Evolutionary conservation across 2,888 invertebrate genomes (phyloP).

Genomic region (Branchellion lobata): DNA sequence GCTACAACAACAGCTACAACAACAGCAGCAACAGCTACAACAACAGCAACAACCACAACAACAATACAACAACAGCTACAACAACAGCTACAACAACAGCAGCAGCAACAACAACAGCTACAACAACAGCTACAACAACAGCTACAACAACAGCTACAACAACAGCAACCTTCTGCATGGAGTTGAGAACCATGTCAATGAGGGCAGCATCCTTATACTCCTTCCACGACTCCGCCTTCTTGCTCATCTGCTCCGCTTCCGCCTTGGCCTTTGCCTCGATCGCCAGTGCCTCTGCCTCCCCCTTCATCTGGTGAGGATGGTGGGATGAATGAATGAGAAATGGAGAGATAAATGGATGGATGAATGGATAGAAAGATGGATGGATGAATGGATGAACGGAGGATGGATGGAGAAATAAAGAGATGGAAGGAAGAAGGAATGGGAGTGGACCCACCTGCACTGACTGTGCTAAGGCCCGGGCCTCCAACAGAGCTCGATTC

Average conservation of each 20-base stretch:
- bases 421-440: not conserved
- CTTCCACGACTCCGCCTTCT: constrained; percentile 94
- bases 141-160: constrained; percentile 93
- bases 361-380: not conserved
- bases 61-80: too few species aligned
- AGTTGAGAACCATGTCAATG: constrained; percentile 87
- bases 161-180: constrained; percentile 87
- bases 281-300: constrained; percentile 79
- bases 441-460: constrained; percentile 46
- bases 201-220: constrained; percentile 76
- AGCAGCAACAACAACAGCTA: too few species aligned
- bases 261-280: constrained; percentile 91
- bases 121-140: too few species aligned
- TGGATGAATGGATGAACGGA: not conserved
- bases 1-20: too few species aligned
- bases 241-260: constrained; percentile 93
- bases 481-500: constrained; percentile 50
- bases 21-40: too few species aligned
- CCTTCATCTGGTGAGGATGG: constrained; percentile 66
- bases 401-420: not conserved
- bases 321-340: not conserved
- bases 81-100: too few species aligned
- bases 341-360: not conserved
- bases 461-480: constrained; percentile 51
- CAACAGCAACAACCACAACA: too few species aligned